Evolutionary conservation across 2,888 invertebrate species (phyloP).

Genomic region (Tryphoninae sp.): DNA sequence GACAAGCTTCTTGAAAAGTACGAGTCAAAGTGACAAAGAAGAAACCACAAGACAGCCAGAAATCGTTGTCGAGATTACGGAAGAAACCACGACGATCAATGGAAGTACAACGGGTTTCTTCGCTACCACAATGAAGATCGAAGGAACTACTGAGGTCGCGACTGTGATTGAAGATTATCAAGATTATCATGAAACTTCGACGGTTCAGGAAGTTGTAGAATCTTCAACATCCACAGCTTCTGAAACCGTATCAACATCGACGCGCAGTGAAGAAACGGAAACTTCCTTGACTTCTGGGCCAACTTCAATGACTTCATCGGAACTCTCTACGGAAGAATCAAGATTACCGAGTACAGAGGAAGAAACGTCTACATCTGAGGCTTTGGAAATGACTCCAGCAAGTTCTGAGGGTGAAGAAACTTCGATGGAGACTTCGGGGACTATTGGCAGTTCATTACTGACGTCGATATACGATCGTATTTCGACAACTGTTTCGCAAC

Average conservation of each 20-base stretch:
- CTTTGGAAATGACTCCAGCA: not conserved
- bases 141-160: conserved; percentile 34
- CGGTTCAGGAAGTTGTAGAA: not conserved
- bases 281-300: not conserved
- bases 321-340: not conserved
- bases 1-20: conserved; percentile 2
- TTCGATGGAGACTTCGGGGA: conserved; percentile 9
- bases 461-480: conserved; percentile 23
- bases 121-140: not conserved
- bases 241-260: not conserved
- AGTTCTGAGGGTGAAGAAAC: not conserved
- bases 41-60: conserved; percentile 19
- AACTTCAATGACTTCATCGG: not conserved
- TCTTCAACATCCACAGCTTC: not conserved
- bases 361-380: not conserved
- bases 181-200: conserved; percentile 52
- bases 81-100: conserved; percentile 31
- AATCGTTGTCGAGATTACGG: conserved; percentile 56
- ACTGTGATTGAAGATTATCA: conserved; percentile 33
- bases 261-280: not conserved
- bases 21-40: not conserved
- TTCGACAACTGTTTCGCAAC: conserved; percentile 36
- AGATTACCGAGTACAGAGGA: not conserved
- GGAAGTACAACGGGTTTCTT: conserved; percentile 2
- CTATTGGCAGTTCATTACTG: not conserved